phyloP scores from a whole-genome alignment of 2,888 invertebrate species.

The Cephus pygmeus region DNA sequence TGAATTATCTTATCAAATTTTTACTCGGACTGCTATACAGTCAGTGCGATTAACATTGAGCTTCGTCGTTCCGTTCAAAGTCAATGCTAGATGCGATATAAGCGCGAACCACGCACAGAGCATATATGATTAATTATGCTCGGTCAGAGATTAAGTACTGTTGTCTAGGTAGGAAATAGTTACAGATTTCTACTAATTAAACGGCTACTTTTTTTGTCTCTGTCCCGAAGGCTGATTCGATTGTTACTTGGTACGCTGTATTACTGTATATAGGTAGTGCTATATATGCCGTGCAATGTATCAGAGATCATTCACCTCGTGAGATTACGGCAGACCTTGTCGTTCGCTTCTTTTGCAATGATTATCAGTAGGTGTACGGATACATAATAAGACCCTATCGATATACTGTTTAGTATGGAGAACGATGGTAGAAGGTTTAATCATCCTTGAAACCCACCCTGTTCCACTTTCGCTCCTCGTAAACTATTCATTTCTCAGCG shows the following conservation, averaged over 20 bases:
- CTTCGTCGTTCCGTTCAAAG: background rate
- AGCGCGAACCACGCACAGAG: background rate
- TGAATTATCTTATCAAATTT: background rate
- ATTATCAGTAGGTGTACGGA: background rate
- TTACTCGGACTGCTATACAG: background rate
- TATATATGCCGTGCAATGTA: background rate
- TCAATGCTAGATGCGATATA: background rate
- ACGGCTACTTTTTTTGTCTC: background rate
- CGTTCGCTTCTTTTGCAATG: background rate
- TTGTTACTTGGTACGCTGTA: background rate
- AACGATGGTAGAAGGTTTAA: slow-evolving; percentile 42
- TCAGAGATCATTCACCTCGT: background rate
- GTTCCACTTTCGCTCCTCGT: slow-evolving; percentile 63
- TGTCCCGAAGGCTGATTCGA: background rate
- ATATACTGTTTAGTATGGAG: slow-evolving; percentile 3
- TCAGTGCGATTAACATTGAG: background rate
- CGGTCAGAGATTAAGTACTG: background rate
- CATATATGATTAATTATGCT: background rate
- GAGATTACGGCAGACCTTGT: background rate
- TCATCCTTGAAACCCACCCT: slow-evolving; percentile 50
- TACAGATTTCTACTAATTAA: background rate
- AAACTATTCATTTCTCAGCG: slow-evolving; percentile 66
- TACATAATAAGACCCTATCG: background rate
- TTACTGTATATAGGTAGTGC: background rate
- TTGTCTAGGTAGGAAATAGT: background rate